These are phyloP conservation scores for Euwallacea similis DNA, from an alignment of 1,140 invertebrate genomes.

Conservation along the genomic window DNA sequence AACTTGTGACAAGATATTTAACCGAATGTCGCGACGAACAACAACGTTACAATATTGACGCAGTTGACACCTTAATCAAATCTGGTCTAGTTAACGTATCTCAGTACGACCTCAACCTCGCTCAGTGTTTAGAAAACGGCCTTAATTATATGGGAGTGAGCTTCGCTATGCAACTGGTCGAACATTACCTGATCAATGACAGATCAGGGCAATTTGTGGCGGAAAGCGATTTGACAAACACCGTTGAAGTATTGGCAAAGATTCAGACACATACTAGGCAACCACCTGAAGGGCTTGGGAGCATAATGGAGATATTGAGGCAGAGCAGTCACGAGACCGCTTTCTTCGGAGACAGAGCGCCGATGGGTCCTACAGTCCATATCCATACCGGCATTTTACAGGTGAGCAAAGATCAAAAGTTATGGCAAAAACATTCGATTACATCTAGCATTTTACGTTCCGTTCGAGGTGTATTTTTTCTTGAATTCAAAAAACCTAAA, in stretches of 20 bases:
- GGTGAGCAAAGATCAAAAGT: constrained; percentile 49
- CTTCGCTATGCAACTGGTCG: constrained; percentile 88
- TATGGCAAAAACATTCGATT: no score
- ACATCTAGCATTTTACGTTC: no score
- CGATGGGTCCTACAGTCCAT: constrained; percentile 79
- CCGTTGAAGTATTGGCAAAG: constrained; percentile 77
- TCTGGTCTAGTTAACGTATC: constrained; percentile 66
- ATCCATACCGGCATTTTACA: constrained; percentile 90
- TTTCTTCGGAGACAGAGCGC: constrained; percentile 70
- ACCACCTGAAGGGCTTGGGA: constrained; percentile 78
- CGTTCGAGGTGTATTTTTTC: no score
- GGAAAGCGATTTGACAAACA: constrained; percentile 84
- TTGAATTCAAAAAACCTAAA: no score
- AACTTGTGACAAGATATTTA: constrained; percentile 79
- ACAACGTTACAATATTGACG: constrained; percentile 88
- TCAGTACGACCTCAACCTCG: constrained; percentile 80
- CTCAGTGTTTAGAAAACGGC: constrained; percentile 85
- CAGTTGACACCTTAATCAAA: constrained; percentile 84
- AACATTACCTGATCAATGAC: constrained; percentile 83
- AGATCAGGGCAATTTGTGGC: constrained; percentile 70
- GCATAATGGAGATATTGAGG: constrained; percentile 74
- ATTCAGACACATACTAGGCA: constrained; percentile 73
- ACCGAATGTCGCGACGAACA: constrained; percentile 88
- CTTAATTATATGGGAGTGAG: constrained; percentile 80
- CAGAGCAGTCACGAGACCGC: constrained; percentile 67